Conservation (phyloP, 2,113 vertebrate genomes). For the Sapayoa aenigma region DNA sequence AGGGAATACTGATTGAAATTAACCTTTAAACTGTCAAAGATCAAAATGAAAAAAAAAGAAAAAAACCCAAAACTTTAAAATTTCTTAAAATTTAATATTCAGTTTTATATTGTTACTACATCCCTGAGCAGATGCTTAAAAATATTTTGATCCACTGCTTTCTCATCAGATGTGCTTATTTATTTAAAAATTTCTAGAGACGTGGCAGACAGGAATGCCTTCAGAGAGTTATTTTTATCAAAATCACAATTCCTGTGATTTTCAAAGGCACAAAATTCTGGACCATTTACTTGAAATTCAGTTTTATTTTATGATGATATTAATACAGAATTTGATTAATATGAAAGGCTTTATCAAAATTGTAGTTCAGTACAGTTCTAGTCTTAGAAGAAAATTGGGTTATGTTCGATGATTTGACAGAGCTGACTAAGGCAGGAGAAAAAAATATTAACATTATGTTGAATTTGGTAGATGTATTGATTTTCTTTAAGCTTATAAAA, state of each 20-base stretch:
- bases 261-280: neutral
- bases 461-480: neutral
- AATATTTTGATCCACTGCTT: neutral
- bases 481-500: neutral
- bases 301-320: neutral
- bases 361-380: neutral
- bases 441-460: neutral
- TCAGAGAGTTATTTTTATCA: neutral
- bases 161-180: neutral
- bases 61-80: neutral
- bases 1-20: neutral
- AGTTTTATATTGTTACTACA: neutral
- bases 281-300: neutral
- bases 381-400: neutral
- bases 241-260: neutral
- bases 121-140: neutral
- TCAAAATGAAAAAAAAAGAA: neutral
- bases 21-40: neutral
- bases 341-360: constrained; percentile 20
- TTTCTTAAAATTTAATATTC: neutral
- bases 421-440: neutral
- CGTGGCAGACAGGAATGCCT: neutral
- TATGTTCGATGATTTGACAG: neutral
- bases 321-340: neutral
- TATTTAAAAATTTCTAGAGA: neutral